Base-by-base conservation (phyloP, 2,113 vertebrate species). In the Caranx ignobilis region DNA sequence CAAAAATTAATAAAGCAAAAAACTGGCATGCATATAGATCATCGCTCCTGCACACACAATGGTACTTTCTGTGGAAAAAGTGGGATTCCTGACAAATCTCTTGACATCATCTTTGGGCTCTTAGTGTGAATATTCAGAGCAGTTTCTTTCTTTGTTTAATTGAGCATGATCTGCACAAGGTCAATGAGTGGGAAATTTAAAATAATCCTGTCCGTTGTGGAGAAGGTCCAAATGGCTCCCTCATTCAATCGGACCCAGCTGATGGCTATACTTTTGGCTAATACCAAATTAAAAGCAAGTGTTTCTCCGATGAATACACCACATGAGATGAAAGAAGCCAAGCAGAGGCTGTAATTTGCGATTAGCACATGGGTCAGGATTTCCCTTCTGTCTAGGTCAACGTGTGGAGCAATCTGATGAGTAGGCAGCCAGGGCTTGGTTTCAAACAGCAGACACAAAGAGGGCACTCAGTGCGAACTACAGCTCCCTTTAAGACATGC, bases 371-470 rank as follows among this genome's bases (percentile, higher is more conserved):
- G 87, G 90, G 87, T 92, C 85, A 89, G 79, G 83, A 77, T 91
- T 88, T 87, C 83, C 77, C 80, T 90, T 93, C 85, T 83, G 86
- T 90, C 72, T 79, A 61, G 89, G 89, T 91, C 85, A 87, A 75
- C 32, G 66, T 90, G 84, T 88, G 62, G 73, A 87, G 81, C 79
- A 88, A 92, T 93, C 85, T 80, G 81, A 91, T 88, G 86, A 89
- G 87, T 48, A 75, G 69, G 71, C 83, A 81, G 74, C 59, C 68
- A 21, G 69, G 68, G 62, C 75, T 87, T 78, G 62, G 54, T 67
- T 87, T 88, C 67, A 79, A 83, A 81, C 73, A 41, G 48, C 57
- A 65, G 77, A 89, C 81, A 88, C 81, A 90, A 90, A 89, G 75
- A 85, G 62, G 59, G 39, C 35, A 75, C 81, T 85, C 59, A 67